phyloP scores from a whole-genome alignment of 2,797 vertebrate genomes.

The Danio tinwini region DNA sequence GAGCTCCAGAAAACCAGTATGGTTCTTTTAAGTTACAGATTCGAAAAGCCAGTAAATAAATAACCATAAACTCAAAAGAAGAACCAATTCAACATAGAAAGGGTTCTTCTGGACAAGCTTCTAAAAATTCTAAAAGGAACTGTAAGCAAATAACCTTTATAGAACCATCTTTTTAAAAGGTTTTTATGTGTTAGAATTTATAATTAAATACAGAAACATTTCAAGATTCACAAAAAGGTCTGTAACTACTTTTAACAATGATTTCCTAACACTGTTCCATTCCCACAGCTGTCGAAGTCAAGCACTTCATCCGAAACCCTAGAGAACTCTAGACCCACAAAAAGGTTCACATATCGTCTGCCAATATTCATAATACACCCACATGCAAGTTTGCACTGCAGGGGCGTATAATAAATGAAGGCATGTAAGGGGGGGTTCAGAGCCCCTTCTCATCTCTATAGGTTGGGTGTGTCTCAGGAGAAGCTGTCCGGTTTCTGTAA shows the following conservation, averaged over 20 bases:
- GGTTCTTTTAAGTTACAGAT: too few relatives aligned
- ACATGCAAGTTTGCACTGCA: slow-evolving; percentile 60
- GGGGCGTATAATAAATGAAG: slow-evolving; percentile 56
- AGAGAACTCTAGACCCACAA: slow-evolving; percentile 18
- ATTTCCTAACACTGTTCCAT: slow-evolving; percentile 7
- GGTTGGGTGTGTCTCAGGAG: slow-evolving; percentile 59
- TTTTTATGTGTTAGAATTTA: neutral
- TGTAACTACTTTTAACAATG: neutral
- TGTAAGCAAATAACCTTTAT: too few relatives aligned
- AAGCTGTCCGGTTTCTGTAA: slow-evolving; percentile 53
- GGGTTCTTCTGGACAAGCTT: too few relatives aligned
- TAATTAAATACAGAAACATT: neutral
- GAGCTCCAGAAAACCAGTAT: too few relatives aligned
- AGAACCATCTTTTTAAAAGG: neutral
- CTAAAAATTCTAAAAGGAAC: too few relatives aligned
- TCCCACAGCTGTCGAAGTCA: slow-evolving; percentile 32
- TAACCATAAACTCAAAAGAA: too few relatives aligned
- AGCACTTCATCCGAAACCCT: slow-evolving; percentile 30
- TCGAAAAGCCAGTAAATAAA: too few relatives aligned
- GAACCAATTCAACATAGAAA: too few relatives aligned
- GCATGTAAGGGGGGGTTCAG: slow-evolving; percentile 43
- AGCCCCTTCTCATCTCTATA: slow-evolving; percentile 45
- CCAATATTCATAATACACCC: slow-evolving; percentile 52
- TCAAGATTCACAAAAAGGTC: neutral
- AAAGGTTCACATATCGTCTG: slow-evolving; percentile 46